These are phyloP conservation scores for Eilema caniola DNA, from an alignment of 2,888 invertebrate species.

Conservation along the genomic window DNA sequence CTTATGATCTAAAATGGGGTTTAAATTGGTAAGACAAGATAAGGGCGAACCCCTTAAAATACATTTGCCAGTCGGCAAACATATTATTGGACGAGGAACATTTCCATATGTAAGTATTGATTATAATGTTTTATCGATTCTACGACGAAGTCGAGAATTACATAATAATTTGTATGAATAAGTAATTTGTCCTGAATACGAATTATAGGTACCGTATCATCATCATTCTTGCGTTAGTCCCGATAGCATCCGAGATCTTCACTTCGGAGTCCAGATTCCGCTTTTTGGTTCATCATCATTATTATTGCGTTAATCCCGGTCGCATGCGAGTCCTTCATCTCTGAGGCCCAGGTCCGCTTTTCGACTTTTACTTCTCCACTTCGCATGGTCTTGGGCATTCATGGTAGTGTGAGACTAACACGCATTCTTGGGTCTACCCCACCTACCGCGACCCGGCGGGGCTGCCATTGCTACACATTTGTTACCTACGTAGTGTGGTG, in stretches of 20 bases:
- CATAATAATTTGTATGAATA: neutral
- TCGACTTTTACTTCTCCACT: too few species aligned
- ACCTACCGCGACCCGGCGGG: too few species aligned
- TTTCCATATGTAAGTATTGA: constrained; percentile 69
- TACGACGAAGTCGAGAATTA: neutral
- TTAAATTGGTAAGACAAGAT: constrained; percentile 73
- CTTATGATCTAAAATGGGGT: constrained; percentile 62
- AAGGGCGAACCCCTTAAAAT: constrained; percentile 65
- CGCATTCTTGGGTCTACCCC: too few species aligned
- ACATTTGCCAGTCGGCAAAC: constrained; percentile 62
- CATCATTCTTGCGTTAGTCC: neutral
- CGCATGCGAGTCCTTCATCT: too few species aligned
- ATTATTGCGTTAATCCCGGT: too few species aligned
- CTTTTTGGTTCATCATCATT: too few species aligned
- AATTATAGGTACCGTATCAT: neutral
- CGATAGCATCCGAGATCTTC: neutral
- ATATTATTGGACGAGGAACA: constrained; percentile 74
- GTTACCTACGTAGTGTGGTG: too few species aligned
- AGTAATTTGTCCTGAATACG: neutral
- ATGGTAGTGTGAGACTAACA: too few species aligned
- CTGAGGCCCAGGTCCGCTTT: too few species aligned
- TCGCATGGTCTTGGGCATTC: too few species aligned
- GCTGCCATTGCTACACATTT: too few species aligned
- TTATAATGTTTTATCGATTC: neutral
- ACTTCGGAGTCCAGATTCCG: neutral